These are phyloP conservation scores for Melanotus villosus DNA, from an alignment of 2,888 invertebrate species.

Conservation along the genomic window DNA sequence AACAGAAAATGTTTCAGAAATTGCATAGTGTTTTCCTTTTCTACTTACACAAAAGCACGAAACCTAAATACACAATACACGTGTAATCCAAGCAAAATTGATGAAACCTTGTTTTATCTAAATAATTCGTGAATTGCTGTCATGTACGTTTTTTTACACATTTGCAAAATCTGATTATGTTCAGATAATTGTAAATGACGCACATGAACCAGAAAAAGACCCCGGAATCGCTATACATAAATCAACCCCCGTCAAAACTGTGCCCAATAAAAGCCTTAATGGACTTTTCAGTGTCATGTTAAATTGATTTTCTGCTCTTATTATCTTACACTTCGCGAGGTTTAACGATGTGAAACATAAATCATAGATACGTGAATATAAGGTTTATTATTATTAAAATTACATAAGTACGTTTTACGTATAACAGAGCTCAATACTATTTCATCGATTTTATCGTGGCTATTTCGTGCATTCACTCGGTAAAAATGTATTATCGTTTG, in stretches of 20 bases:
- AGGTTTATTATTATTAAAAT: not conserved
- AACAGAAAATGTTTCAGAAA: no score
- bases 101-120: constrained; percentile 1
- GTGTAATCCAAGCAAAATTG: no score
- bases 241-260: constrained; percentile 11
- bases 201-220: not conserved
- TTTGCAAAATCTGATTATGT: not conserved
- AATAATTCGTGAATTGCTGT: not conserved
- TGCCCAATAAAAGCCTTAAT: constrained; percentile 13
- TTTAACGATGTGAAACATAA: not conserved
- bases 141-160: not conserved
- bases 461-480: not conserved
- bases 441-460: constrained; percentile 9
- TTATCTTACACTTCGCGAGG: not conserved
- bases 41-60: no score
- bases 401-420: not conserved
- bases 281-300: constrained; percentile 8
- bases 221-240: not conserved
- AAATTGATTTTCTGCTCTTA: constrained; percentile 6
- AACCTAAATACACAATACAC: no score
- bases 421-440: not conserved
- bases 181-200: not conserved
- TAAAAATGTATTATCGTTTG: not conserved
- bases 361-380: not conserved
- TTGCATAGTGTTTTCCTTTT: no score